Evolutionary conservation across 2,888 invertebrate genomes (phyloP).

Genomic region (Cataglyphis livida): DNA sequence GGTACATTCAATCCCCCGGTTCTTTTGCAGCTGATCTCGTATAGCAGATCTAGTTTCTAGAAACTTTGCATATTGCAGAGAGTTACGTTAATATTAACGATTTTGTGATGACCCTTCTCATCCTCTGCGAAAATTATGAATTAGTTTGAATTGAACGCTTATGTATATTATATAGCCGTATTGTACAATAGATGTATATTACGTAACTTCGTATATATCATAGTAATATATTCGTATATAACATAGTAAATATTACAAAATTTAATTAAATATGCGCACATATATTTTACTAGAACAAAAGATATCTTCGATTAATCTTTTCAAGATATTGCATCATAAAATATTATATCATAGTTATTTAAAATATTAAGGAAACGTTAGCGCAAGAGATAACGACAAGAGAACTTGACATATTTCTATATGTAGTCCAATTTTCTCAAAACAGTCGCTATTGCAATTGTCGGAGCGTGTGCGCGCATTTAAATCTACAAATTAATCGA

Average conservation of each 20-base stretch:
- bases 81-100: constrained; percentile 56
- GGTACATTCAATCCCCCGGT: constrained; percentile 44
- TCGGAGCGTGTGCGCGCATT: constrained; percentile 62
- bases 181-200: not conserved
- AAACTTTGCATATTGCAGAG: constrained; percentile 43
- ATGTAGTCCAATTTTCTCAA: constrained; percentile 16
- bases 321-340: not conserved
- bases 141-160: constrained; percentile 23
- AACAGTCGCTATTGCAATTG: constrained; percentile 19
- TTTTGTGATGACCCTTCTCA: constrained; percentile 34
- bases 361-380: not conserved
- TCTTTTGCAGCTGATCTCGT: constrained; percentile 52
- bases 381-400: not conserved
- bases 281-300: not conserved
- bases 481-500: constrained; percentile 71
- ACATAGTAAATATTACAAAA: not conserved
- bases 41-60: constrained; percentile 46
- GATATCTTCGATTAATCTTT: not conserved
- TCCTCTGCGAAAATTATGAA: constrained; percentile 18
- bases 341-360: too few species aligned
- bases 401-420: not conserved
- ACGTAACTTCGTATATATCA: not conserved
- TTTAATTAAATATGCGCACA: not conserved
- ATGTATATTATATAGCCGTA: not conserved
- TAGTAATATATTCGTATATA: too few species aligned